These are phyloP conservation scores for Spizella passerina DNA, from an alignment of 2,797 vertebrate genomes.

Conservation along the genomic window DNA sequence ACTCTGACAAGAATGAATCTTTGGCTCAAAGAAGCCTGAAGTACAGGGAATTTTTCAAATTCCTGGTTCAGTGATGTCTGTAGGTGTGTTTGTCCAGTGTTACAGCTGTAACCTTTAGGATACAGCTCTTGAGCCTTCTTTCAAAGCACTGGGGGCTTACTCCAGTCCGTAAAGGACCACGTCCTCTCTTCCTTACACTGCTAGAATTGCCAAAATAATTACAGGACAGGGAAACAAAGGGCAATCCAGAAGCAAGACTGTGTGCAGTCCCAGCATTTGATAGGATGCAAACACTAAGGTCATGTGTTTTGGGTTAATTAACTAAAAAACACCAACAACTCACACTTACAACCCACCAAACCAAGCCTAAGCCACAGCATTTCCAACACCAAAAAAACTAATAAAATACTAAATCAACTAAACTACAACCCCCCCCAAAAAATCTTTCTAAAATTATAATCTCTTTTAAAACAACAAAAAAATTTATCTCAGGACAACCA, in stretches of 20 bases:
- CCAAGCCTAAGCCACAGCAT: no score
- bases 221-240: not conserved
- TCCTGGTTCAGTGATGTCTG: not conserved
- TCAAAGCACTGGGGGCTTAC: not conserved
- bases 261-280: not conserved
- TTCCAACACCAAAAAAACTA: no score
- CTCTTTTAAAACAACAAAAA: no score
- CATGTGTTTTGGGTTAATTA: no score
- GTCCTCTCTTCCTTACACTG: not conserved
- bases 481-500: no score
- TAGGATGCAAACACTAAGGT: not conserved
- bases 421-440: no score
- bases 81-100: not conserved
- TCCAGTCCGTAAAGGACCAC: not conserved
- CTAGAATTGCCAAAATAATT: not conserved
- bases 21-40: not conserved
- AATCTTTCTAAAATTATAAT: no score
- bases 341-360: no score
- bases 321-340: no score
- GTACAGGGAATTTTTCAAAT: not conserved
- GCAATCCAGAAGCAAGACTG: not conserved
- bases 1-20: not conserved
- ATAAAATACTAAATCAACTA: no score
- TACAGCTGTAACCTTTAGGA: not conserved
- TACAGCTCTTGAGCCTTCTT: not conserved